phyloP scores from a whole-genome alignment of 2,888 invertebrate species.

The Automeris io region DNA sequence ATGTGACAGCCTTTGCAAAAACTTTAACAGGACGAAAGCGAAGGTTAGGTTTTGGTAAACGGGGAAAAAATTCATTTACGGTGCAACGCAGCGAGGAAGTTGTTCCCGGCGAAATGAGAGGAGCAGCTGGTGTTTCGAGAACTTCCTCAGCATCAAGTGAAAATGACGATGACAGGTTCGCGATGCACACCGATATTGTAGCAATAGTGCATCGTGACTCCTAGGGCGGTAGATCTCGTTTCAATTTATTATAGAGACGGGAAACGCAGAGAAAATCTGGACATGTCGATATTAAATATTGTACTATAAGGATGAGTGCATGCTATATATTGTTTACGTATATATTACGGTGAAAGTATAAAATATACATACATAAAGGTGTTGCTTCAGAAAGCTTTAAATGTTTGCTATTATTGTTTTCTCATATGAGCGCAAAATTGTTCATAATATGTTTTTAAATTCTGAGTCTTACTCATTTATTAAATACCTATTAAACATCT shows the following conservation, averaged over 20 bases:
- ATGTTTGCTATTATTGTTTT: no score
- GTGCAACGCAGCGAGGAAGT: slow-evolving; percentile 99
- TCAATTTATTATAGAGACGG: not conserved
- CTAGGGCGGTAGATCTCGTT: slow-evolving; percentile 51
- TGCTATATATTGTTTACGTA: no score
- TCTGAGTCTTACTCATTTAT: no score
- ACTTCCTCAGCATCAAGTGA: slow-evolving; percentile 96
- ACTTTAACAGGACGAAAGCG: slow-evolving; percentile 89
- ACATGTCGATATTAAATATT: not conserved
- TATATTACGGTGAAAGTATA: no score
- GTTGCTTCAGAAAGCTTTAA: no score
- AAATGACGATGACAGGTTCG: slow-evolving; percentile 92
- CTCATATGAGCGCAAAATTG: no score
- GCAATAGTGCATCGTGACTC: slow-evolving; percentile 58
- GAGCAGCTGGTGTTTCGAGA: slow-evolving; percentile 79
- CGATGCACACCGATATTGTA: slow-evolving; percentile 54
- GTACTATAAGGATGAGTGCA: no score
- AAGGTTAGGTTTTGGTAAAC: slow-evolving; percentile 96
- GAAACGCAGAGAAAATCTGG: not conserved
- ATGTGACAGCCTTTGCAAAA: not conserved
- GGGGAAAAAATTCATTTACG: slow-evolving; percentile 96
- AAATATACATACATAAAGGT: no score
- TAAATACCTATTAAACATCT: no score
- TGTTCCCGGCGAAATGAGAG: slow-evolving; percentile 88
- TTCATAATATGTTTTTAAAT: no score